phyloP scores from a whole-genome alignment of 2,113 vertebrate species.

The Nibea albiflora region DNA sequence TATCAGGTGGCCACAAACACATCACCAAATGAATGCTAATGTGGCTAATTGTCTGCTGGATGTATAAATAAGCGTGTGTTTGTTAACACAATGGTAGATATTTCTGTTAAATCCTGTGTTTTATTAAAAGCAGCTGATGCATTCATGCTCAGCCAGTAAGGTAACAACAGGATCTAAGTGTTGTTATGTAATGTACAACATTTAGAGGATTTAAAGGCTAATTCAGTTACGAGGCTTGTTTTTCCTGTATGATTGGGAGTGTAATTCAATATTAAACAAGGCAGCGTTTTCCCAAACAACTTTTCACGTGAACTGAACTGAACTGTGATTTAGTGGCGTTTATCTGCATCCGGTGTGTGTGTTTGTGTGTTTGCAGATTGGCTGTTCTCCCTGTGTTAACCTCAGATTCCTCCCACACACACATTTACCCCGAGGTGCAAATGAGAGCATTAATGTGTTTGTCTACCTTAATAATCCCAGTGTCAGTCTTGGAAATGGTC shows the following conservation, averaged over 20 bases:
- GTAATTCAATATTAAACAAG: conserved; percentile 19
- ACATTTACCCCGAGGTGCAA: conserved; percentile 1
- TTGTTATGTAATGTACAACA: not conserved
- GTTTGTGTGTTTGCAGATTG: not conserved
- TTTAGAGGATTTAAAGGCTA: not conserved
- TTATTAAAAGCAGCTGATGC: conserved; percentile 25
- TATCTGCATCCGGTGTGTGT: not conserved
- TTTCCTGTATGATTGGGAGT: not conserved
- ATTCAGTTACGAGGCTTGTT: conserved; percentile 2
- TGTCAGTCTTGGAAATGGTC: conserved; percentile 13
- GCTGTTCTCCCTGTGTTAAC: not conserved
- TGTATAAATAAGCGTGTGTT: not conserved
- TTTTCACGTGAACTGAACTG: not conserved
- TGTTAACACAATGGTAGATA: not conserved
- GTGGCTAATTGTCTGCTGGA: not conserved
- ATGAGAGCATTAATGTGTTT: conserved; percentile 27
- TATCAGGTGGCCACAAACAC: not conserved
- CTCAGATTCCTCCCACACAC: not conserved
- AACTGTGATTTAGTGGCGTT: conserved; percentile 2
- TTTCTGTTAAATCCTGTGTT: not conserved
- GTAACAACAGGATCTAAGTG: not conserved
- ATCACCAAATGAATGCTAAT: not conserved
- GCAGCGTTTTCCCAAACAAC: conserved; percentile 4
- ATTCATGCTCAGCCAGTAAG: not conserved
- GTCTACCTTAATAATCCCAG: not conserved